phyloP scores from a whole-genome alignment of 2,888 invertebrate genomes.

The Abrostola triplasia region DNA sequence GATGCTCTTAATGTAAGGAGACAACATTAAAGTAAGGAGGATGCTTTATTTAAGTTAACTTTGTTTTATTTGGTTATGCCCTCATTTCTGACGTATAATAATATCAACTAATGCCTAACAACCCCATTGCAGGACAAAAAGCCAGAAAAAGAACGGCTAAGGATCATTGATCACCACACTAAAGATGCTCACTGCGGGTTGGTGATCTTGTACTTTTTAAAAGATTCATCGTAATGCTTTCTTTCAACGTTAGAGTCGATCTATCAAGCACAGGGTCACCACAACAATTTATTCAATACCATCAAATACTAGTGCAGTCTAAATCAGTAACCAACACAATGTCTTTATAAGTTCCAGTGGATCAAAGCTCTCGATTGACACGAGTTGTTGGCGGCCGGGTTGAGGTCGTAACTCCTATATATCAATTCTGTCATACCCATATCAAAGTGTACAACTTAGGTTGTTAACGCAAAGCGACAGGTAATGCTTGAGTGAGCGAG shows the following conservation, averaged over 20 bases:
- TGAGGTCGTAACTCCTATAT: slow-evolving; percentile 53
- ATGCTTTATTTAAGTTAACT: not conserved
- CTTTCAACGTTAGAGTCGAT: too few species aligned
- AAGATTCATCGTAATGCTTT: too few species aligned
- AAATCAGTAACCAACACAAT: slow-evolving; percentile 43
- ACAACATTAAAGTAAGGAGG: not conserved
- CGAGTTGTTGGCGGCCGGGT: slow-evolving; percentile 21
- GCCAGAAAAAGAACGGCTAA: too few species aligned
- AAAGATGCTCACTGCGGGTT: too few species aligned
- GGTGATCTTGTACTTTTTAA: too few species aligned
- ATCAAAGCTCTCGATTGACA: slow-evolving; percentile 44
- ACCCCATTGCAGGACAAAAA: too few species aligned
- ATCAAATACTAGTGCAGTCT: not conserved
- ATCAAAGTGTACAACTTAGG: slow-evolving; percentile 68
- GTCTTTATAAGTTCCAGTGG: slow-evolving; percentile 52
- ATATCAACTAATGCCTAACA: not conserved
- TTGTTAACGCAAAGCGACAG: slow-evolving; percentile 63
- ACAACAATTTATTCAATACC: not conserved
- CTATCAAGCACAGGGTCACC: too few species aligned
- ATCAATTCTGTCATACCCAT: slow-evolving; percentile 74
- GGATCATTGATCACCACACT: too few species aligned
- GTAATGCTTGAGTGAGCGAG: slow-evolving; percentile 43
- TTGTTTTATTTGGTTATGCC: not conserved
- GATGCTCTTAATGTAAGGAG: slow-evolving; percentile 1
- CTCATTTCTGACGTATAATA: not conserved